phyloP scores from a whole-genome alignment of 2,113 vertebrate genomes.

The Trachemys scripta region DNA sequence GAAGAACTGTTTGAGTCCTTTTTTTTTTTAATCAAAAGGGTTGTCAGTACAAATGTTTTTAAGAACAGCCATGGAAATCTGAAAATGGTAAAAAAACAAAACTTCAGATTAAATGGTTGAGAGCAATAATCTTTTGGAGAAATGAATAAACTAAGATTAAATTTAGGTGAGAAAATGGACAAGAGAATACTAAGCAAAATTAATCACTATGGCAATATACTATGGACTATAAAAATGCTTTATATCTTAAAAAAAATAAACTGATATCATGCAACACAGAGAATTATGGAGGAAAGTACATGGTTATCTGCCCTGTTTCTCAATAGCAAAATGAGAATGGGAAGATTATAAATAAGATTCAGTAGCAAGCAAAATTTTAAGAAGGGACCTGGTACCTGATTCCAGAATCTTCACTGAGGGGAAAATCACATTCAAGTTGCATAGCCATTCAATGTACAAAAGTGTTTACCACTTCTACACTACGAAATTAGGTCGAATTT shows the following conservation, averaged over 20 bases:
- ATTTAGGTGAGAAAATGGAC: not conserved
- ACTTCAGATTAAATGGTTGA: not conserved
- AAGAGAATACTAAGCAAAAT: not conserved
- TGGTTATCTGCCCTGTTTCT: not conserved
- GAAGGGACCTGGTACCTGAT: accelerated
- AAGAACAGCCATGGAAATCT: not conserved
- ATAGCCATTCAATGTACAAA: not conserved
- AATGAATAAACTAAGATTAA: not conserved
- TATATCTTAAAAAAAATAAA: not conserved
- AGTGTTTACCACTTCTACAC: not conserved
- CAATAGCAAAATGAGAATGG: not conserved
- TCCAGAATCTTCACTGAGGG: not conserved
- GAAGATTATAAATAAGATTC: not conserved
- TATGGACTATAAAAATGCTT: not conserved
- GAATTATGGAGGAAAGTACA: not conserved
- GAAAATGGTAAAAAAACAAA: not conserved
- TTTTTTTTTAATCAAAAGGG: not conserved
- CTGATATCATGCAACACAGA: not conserved
- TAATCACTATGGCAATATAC: not conserved
- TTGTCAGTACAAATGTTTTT: not conserved
- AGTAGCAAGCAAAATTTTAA: not conserved
- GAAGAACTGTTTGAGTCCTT: not conserved
- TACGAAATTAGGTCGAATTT: too few relatives aligned
- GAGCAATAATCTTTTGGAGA: not conserved
- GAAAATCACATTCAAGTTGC: not conserved